These are phyloP conservation scores for Fabriciana adippe DNA, from an alignment of 2,888 invertebrate species.

Conservation along the genomic window DNA sequence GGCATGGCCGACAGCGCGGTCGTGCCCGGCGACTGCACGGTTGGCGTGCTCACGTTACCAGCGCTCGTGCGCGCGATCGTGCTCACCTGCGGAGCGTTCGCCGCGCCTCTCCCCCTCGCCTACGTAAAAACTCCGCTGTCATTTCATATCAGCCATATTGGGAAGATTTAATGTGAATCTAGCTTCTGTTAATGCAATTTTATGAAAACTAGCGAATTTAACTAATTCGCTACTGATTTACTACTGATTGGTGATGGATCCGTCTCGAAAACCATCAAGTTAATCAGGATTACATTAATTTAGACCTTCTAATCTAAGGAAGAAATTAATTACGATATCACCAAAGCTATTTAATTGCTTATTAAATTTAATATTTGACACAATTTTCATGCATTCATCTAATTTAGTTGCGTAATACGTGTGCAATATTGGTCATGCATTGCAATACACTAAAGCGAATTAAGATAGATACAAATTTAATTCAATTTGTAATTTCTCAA, in stretches of 20 bases:
- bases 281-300: constrained; percentile 10
- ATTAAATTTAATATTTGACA: constrained; percentile 10
- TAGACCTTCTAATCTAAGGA: constrained; percentile 27
- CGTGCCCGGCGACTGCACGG: constrained; percentile 60
- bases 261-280: constrained; percentile 28
- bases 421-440: constrained; percentile 63
- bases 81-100: constrained; percentile 70
- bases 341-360: background rate
- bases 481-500: constrained; percentile 21
- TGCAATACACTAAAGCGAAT: constrained; percentile 66
- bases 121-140: constrained; percentile 38
- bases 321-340: constrained; percentile 7
- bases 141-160: background rate
- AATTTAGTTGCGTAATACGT: constrained; percentile 32
- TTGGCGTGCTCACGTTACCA: constrained; percentile 77
- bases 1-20: constrained; percentile 45
- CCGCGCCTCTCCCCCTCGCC: constrained; percentile 82
- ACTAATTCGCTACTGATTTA: constrained; percentile 31
- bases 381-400: constrained; percentile 34
- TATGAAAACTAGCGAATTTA: constrained; percentile 37
- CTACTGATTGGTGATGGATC: constrained; percentile 28
- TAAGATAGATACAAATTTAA: constrained; percentile 30
- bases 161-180: constrained; percentile 22
- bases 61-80: constrained; percentile 85
- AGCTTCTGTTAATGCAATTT: constrained; percentile 30